Conservation (phyloP, 30 jellyfish, hydroid and myxozoan species). For the Mastigias papua region DNA sequence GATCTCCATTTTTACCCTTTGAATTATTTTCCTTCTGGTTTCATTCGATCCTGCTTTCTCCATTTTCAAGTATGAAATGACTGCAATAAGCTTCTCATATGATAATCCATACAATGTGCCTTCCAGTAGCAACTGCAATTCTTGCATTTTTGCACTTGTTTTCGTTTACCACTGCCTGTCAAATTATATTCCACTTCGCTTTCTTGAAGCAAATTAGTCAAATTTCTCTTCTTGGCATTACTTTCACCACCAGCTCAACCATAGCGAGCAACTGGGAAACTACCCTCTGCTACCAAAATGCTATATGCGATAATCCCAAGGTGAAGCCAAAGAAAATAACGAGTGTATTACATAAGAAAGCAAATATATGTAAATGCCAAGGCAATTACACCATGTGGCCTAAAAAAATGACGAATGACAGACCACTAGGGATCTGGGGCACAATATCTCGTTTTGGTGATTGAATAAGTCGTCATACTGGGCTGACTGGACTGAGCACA, state of each 20-base stretch:
- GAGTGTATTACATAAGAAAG: neutral
- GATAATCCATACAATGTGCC: constrained; percentile 21
- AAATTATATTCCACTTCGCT: constrained; percentile 10
- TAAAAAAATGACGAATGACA: too few relatives aligned
- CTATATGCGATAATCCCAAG: neutral
- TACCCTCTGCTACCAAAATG: neutral
- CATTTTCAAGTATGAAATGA: constrained; percentile 11
- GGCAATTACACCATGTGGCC: neutral
- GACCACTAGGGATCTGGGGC: too few relatives aligned
- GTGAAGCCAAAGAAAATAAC: neutral
- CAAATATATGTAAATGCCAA: neutral
- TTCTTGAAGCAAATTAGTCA: neutral
- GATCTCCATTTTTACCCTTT: constrained; percentile 36
- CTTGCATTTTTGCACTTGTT: constrained; percentile 13
- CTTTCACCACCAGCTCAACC: neutral
- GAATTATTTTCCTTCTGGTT: constrained; percentile 37
- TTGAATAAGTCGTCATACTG: too few relatives aligned
- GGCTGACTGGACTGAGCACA: too few relatives aligned
- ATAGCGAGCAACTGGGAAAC: neutral
- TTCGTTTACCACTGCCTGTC: constrained; percentile 17
- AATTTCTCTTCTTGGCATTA: neutral
- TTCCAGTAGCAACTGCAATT: constrained; percentile 24
- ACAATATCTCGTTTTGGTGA: too few relatives aligned
- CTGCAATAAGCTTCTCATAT: constrained; percentile 17
- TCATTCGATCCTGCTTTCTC: constrained; percentile 43